Conservation (phyloP, 2,797 vertebrate genomes). For the Pachyuromys duprasi region DNA sequence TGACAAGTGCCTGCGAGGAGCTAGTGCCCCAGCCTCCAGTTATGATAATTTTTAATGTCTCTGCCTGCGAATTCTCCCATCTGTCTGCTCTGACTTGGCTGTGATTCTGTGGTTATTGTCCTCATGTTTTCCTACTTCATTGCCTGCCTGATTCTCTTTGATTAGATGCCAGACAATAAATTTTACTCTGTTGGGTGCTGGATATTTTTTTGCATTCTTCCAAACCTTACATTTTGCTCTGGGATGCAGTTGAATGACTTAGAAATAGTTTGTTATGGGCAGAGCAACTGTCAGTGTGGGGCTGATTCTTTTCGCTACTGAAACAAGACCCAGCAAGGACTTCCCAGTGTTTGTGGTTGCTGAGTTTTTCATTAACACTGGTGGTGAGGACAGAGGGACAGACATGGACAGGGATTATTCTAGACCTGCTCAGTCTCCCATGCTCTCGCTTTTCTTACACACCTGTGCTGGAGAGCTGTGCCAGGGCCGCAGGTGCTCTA, state of each 20-base stretch:
- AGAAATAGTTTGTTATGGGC: neutral
- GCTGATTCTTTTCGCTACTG: neutral
- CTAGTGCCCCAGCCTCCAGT: too few relatives aligned
- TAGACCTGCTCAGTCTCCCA: neutral
- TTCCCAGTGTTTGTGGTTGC: neutral
- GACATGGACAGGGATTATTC: neutral
- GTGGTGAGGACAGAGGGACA: too few relatives aligned
- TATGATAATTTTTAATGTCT: neutral
- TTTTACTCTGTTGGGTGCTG: neutral
- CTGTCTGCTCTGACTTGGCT: conserved; percentile 10
- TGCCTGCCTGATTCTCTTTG: neutral
- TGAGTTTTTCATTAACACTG: neutral
- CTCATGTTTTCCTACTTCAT: conserved; percentile 24
- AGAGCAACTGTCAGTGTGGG: neutral
- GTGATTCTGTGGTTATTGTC: neutral
- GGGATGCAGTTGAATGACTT: neutral
- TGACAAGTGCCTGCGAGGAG: neutral
- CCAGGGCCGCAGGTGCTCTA: too few relatives aligned
- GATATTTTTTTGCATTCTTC: neutral
- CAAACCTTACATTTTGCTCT: neutral
- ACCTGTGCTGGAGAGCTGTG: neutral
- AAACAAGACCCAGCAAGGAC: neutral
- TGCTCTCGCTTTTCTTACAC: neutral
- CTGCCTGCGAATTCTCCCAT: neutral
- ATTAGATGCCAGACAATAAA: neutral